These are phyloP conservation scores for Pseudomyrmex concolor DNA, from an alignment of 1,140 invertebrate genomes.

Conservation along the genomic window DNA sequence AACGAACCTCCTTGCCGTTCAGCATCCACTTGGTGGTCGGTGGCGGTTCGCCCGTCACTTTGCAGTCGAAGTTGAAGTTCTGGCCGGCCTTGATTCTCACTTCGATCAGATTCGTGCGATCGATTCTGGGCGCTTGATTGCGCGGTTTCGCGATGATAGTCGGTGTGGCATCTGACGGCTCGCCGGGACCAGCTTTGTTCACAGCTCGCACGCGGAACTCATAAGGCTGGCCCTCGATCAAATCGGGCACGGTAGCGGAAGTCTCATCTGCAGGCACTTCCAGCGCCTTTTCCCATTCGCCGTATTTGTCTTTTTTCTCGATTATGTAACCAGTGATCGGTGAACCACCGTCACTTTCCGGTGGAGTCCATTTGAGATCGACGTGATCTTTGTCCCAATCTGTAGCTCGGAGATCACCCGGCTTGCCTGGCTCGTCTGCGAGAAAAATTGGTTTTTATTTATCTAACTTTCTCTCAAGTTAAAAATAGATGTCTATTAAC, in stretches of 20 bases:
- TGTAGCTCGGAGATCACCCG: conserved; percentile 94
- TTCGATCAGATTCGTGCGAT: conserved; percentile 93
- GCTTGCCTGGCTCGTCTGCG: conserved; percentile 95
- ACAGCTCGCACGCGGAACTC: conserved; percentile 96
- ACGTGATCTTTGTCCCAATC: conserved; percentile 99
- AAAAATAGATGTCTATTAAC: background rate
- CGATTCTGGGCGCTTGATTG: conserved; percentile 94
- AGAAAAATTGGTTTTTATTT: conserved; percentile 13
- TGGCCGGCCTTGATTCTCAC: conserved; percentile 95
- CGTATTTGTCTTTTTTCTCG: conserved; percentile 97
- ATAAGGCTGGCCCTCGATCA: conserved; percentile 96
- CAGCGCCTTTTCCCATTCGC: conserved; percentile 96
- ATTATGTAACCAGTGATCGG: conserved; percentile 94
- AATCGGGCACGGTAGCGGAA: conserved; percentile 94
- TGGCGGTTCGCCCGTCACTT: conserved; percentile 95
- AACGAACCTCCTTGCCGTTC: conserved; percentile 90
- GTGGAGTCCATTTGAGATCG: conserved; percentile 94
- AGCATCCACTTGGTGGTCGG: conserved; percentile 96
- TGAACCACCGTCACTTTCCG: conserved; percentile 92
- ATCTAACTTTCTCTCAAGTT: background rate
- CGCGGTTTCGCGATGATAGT: conserved; percentile 95
- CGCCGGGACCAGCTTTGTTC: conserved; percentile 97
- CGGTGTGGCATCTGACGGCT: conserved; percentile 94
- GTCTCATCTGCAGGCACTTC: conserved; percentile 92
- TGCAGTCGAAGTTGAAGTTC: conserved; percentile 92